These are phyloP conservation scores for Sarcophaga carnaria DNA, from an alignment of 2,888 invertebrate genomes.

Conservation along the genomic window DNA sequence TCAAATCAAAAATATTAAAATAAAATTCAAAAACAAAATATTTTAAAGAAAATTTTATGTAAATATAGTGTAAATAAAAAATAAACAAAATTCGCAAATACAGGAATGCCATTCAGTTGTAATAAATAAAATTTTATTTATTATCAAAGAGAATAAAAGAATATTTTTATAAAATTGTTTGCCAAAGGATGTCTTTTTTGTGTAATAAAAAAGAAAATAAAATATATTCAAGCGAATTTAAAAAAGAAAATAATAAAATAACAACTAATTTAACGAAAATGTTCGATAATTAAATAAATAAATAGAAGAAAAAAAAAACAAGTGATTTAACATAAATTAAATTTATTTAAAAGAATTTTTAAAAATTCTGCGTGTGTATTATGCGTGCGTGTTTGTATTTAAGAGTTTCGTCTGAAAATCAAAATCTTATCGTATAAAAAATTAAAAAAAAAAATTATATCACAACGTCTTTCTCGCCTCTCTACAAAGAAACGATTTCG, in stretches of 20 bases:
- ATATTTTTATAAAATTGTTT: neutral
- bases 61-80: conserved; percentile 25
- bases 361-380: neutral
- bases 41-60: conserved; percentile 12
- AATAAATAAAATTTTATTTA: too few species aligned
- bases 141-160: neutral
- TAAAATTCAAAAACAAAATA: conserved; percentile 6
- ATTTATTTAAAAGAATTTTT: neutral
- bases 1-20: conserved; percentile 24
- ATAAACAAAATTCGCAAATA: neutral
- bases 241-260: neutral
- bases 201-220: too few species aligned
- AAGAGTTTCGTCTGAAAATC: conserved; percentile 30
- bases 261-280: neutral
- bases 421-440: conserved; percentile 6
- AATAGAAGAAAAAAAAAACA: neutral
- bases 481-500: too few species aligned
- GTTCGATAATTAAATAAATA: neutral
- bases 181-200: neutral
- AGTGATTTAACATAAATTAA: neutral
- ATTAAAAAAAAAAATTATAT: too few species aligned
- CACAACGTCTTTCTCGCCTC: too few species aligned
- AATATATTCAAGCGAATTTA: neutral
- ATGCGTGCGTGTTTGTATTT: conserved; percentile 32
- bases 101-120: neutral